Evolutionary conservation across 2,113 vertebrate species (phyloP).

Genomic region (Apeltes quadracus): DNA sequence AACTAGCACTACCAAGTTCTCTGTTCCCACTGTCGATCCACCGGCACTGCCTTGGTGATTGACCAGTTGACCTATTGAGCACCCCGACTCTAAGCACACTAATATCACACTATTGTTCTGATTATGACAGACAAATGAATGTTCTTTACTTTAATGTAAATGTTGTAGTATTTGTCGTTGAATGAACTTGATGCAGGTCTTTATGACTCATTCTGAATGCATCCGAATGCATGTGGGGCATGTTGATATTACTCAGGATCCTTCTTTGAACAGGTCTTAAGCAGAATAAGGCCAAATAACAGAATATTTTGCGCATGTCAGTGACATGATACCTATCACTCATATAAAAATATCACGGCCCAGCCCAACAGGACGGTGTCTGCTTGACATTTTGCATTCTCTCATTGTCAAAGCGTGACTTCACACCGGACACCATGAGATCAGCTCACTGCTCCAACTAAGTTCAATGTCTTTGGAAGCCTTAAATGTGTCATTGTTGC

Average conservation of each 20-base stretch:
- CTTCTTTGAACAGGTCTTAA: neutral
- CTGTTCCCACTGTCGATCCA: too few relatives aligned
- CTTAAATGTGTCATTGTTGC: slow-evolving; percentile 65
- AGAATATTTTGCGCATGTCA: neutral
- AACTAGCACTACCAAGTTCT: too few relatives aligned
- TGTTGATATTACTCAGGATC: too few relatives aligned
- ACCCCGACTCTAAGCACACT: too few relatives aligned
- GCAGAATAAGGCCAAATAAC: neutral
- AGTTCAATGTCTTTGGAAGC: slow-evolving; percentile 77
- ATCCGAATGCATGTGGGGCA: neutral
- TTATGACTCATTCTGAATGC: neutral
- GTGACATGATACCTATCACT: neutral
- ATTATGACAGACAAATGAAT: neutral
- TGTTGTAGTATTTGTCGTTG: too few relatives aligned
- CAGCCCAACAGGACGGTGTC: slow-evolving; percentile 55
- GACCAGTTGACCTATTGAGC: too few relatives aligned
- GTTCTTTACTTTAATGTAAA: too few relatives aligned
- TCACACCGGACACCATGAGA: slow-evolving; percentile 67
- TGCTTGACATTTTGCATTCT: slow-evolving; percentile 54
- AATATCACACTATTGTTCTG: neutral
- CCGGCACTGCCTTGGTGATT: too few relatives aligned
- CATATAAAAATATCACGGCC: too few relatives aligned
- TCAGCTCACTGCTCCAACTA: slow-evolving; percentile 51
- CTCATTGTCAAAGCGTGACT: slow-evolving; percentile 77
- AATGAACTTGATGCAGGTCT: too few relatives aligned